A percentile compares a stretch with the other conserved stretches of the same genome.
Evolutionary conservation across 2,888 invertebrate genomes (phyloP).

Genomic region (Sturmia bella): DNA sequence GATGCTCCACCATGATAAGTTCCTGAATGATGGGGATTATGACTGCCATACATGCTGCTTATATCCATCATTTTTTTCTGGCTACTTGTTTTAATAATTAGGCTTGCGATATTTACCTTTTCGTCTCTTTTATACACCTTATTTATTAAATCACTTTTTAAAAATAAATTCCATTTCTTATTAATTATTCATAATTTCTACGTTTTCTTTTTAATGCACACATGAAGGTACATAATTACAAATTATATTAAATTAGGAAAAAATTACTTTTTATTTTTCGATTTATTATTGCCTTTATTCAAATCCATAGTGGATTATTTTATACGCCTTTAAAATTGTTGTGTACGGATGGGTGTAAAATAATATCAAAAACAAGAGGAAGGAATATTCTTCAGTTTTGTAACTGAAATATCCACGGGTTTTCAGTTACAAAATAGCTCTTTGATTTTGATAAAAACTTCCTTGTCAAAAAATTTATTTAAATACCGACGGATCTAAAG

Average conservation of each 20-base stretch:
- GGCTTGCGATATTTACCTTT: slow-evolving; percentile 21
- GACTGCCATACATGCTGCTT: slow-evolving; percentile 82
- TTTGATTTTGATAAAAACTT: neutral
- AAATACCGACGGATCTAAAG: slow-evolving; percentile 54
- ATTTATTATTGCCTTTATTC: too few species aligned
- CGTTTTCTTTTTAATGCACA: neutral
- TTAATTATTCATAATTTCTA: neutral
- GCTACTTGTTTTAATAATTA: slow-evolving; percentile 35
- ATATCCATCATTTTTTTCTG: slow-evolving; percentile 82
- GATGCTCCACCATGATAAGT: slow-evolving; percentile 76
- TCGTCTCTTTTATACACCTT: slow-evolving; percentile 4
- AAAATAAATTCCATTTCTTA: slow-evolving; percentile 22
- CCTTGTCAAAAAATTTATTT: neutral
- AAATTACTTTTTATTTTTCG: too few species aligned
- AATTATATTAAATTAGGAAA: too few species aligned
- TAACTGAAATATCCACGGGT: slow-evolving; percentile 70
- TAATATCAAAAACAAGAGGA: neutral
- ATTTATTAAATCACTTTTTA: slow-evolving; percentile 14
- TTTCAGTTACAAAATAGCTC: slow-evolving; percentile 63
- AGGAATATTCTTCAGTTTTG: slow-evolving; percentile 25
- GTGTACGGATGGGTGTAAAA: neutral
- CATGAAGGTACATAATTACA: neutral
- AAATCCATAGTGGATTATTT: neutral
- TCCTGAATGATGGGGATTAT: slow-evolving; percentile 77
- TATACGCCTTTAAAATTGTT: too few species aligned